phyloP scores from a whole-genome alignment of 2,797 vertebrate species.

The Leptodactylus fallax region DNA sequence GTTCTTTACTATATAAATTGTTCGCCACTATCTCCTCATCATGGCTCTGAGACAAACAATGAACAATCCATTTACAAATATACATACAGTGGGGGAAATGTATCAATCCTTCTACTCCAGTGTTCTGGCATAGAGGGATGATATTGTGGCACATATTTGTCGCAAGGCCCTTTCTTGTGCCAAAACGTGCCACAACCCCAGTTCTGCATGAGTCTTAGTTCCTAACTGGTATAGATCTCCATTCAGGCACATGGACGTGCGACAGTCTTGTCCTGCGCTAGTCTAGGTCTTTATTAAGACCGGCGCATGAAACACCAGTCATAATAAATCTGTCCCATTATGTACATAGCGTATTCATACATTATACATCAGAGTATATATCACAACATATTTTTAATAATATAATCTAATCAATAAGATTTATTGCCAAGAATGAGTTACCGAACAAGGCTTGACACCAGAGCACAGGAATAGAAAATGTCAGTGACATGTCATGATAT shows the following conservation, averaged over 20 bases:
- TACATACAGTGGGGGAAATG: too few relatives aligned
- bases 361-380: not conserved
- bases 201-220: too few relatives aligned
- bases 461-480: not conserved
- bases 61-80: not conserved
- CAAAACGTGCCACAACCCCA: too few relatives aligned
- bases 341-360: not conserved
- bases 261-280: too few relatives aligned
- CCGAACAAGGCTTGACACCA: not conserved
- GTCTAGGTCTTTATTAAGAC: too few relatives aligned
- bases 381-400: not conserved
- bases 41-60: not conserved
- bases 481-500: not conserved
- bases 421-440: not conserved
- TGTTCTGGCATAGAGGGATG: too few relatives aligned
- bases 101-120: too few relatives aligned
- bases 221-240: too few relatives aligned
- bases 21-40: not conserved
- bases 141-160: too few relatives aligned
- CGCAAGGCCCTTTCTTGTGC: too few relatives aligned
- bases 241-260: too few relatives aligned
- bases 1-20: not conserved
- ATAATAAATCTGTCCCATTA: not conserved
- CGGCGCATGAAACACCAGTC: too few relatives aligned
- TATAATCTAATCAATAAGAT: not conserved